A percentile compares a stretch with the other conserved stretches of the same genome.
These are phyloP conservation scores for Spodoptera frugiperda DNA, from an alignment of 1,140 invertebrate genomes.

Conservation along the genomic window DNA sequence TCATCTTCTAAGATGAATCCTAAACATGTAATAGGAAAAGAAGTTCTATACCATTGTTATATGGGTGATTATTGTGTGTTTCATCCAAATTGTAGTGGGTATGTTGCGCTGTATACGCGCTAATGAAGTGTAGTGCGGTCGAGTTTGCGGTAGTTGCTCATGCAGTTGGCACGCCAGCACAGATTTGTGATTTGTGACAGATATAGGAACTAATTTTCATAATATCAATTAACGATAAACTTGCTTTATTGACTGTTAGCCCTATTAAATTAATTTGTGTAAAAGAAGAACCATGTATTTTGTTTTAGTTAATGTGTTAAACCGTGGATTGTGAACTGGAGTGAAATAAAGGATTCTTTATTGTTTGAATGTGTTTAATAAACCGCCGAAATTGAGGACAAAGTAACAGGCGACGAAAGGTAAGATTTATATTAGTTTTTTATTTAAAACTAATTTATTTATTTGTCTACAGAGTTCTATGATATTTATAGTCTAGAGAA, in stretches of 20 bases:
- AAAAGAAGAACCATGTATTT: conserved; percentile 18
- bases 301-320: conserved; percentile 3
- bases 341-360: conserved; percentile 43
- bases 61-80: conserved; percentile 58
- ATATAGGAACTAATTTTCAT: conserved; percentile 53
- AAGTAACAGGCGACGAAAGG: conserved; percentile 57
- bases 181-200: conserved; percentile 79
- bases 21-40: conserved; percentile 51
- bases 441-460: background rate
- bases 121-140: conserved; percentile 80
- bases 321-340: conserved; percentile 50
- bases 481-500: no score
- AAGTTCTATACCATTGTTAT: conserved; percentile 48
- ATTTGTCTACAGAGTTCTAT: no score
- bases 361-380: conserved; percentile 52
- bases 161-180: conserved; percentile 79
- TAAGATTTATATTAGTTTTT: conserved; percentile 36
- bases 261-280: background rate
- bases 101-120: conserved; percentile 80
- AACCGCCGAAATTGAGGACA: conserved; percentile 61
- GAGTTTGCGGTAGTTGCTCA: conserved; percentile 84
- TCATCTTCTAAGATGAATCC: conserved; percentile 41
- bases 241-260: conserved; percentile 20
- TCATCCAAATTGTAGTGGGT: conserved; percentile 59
- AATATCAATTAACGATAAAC: background rate